Evolutionary conservation across 2,797 vertebrate genomes (phyloP).

Genomic region (Bovichtus variegatus): DNA sequence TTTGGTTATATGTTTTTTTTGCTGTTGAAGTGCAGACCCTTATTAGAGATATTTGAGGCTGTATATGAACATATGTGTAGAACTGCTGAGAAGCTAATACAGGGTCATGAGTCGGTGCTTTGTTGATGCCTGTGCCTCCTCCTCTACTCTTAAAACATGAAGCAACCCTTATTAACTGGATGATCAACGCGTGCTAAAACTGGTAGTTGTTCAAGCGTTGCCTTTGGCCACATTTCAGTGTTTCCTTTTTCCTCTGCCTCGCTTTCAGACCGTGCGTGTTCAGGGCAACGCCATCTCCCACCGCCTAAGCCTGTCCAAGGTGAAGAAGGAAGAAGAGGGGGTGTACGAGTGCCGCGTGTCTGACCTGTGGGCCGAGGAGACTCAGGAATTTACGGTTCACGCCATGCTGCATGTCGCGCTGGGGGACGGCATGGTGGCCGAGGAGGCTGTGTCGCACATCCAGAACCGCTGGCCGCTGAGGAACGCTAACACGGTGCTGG

Average conservation of each 20-base stretch:
- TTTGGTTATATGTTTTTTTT: slow-evolving; percentile 9
- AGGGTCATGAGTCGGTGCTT: too few species aligned
- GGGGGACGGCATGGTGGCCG: slow-evolving; percentile 90
- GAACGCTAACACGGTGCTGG: slow-evolving; percentile 75
- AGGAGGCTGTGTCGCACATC: slow-evolving; percentile 94
- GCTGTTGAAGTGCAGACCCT: slow-evolving; percentile 14
- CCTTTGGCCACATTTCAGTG: not conserved
- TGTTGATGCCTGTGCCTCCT: slow-evolving; percentile 8
- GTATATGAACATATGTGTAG: slow-evolving; percentile 2
- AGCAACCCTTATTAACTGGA: slow-evolving; percentile 5
- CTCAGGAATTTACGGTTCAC: slow-evolving; percentile 91
- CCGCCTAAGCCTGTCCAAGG: slow-evolving; percentile 91
- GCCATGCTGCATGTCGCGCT: slow-evolving; percentile 88
- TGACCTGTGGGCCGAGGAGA: slow-evolving; percentile 92
- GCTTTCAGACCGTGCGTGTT: slow-evolving; percentile 91
- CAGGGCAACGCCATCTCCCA: slow-evolving; percentile 96
- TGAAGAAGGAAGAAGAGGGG: slow-evolving; percentile 91
- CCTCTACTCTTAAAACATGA: slow-evolving; percentile 28
- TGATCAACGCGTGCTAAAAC: slow-evolving; percentile 19
- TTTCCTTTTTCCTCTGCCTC: slow-evolving; percentile 26
- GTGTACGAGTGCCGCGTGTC: slow-evolving; percentile 95
- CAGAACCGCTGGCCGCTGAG: slow-evolving; percentile 90
- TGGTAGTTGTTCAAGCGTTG: not conserved
- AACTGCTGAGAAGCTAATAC: slow-evolving; percentile 36
- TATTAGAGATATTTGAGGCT: slow-evolving; percentile 23